phyloP scores from a whole-genome alignment of 2,888 invertebrate species.

The Sicus ferrugineus region DNA sequence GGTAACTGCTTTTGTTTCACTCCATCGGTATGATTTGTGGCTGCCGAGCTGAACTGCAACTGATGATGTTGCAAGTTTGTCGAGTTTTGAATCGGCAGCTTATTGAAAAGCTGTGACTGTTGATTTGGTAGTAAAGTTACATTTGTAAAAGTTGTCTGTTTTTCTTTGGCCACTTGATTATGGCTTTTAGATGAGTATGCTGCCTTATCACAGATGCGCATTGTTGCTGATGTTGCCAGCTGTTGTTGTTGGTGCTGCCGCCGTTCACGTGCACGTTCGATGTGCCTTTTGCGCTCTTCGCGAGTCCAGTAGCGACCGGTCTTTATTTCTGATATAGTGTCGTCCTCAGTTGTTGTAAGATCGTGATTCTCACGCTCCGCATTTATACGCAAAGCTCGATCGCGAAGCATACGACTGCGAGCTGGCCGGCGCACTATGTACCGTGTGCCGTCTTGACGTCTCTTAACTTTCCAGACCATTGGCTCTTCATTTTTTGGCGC shows the following conservation, averaged over 20 bases:
- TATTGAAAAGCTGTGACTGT: constrained; percentile 19
- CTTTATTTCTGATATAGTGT: constrained; percentile 80
- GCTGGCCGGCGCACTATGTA: constrained; percentile 79
- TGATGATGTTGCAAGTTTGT: constrained; percentile 41
- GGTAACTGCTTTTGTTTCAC: not conserved
- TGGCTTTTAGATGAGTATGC: constrained; percentile 21
- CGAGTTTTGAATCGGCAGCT: constrained; percentile 29
- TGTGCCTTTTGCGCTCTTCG: constrained; percentile 77
- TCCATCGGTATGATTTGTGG: not conserved
- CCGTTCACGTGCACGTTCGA: constrained; percentile 75
- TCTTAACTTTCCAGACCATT: constrained; percentile 80
- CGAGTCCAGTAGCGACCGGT: constrained; percentile 79
- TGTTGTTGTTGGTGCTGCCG: constrained; percentile 64
- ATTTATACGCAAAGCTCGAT: constrained; percentile 72
- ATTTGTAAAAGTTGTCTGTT: constrained; percentile 17
- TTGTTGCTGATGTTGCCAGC: constrained; percentile 21
- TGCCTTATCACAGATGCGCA: constrained; percentile 22
- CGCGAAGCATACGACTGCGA: constrained; percentile 72
- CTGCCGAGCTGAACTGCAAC: constrained; percentile 41
- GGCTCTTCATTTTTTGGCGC: constrained; percentile 49
- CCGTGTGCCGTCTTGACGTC: constrained; percentile 77
- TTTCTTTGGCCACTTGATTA: not conserved
- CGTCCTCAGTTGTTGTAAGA: constrained; percentile 77
- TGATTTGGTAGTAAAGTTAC: constrained; percentile 14
- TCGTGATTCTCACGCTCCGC: constrained; percentile 67